Conservation (phyloP, 2,888 invertebrate genomes). For the Gryllus longicercus region DNA sequence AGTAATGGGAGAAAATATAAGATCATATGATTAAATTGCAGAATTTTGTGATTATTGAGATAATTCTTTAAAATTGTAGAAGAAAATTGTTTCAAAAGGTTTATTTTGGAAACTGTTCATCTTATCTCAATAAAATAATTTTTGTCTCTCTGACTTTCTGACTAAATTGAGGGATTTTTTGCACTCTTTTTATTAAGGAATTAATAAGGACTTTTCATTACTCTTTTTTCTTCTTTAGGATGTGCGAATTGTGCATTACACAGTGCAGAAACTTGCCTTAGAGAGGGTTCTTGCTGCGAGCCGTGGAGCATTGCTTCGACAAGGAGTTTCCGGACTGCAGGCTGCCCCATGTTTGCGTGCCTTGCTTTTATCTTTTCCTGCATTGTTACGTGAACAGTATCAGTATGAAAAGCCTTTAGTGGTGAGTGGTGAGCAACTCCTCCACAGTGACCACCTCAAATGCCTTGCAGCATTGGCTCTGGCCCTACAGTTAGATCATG, state of each 20-base stretch:
- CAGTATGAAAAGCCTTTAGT: slow-evolving; percentile 56
- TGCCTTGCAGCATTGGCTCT: slow-evolving; percentile 55
- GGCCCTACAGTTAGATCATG: slow-evolving; percentile 53
- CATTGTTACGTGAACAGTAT: slow-evolving; percentile 52
- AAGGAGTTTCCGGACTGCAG: slow-evolving; percentile 54
- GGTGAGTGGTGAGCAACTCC: slow-evolving; percentile 56
- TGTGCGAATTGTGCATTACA: slow-evolving; percentile 51
- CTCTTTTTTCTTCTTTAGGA: slow-evolving; percentile 42
- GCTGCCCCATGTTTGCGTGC: slow-evolving; percentile 54
- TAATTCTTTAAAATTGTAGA: too few species aligned
- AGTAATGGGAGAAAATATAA: too few species aligned
- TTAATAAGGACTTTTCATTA: neutral
- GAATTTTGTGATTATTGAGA: too few species aligned
- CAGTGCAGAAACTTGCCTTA: slow-evolving; percentile 47
- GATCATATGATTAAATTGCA: too few species aligned
- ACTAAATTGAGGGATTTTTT: too few species aligned
- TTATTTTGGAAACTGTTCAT: too few species aligned
- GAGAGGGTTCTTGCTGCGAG: slow-evolving; percentile 52
- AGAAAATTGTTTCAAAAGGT: too few species aligned
- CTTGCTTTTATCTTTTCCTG: slow-evolving; percentile 51
- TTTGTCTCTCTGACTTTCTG: too few species aligned
- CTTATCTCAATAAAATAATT: too few species aligned
- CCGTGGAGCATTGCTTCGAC: slow-evolving; percentile 51
- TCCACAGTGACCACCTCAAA: slow-evolving; percentile 58
- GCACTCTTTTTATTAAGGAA: too few species aligned